Conservation (phyloP, 2,888 invertebrate genomes). For the Ischnura elegans region DNA sequence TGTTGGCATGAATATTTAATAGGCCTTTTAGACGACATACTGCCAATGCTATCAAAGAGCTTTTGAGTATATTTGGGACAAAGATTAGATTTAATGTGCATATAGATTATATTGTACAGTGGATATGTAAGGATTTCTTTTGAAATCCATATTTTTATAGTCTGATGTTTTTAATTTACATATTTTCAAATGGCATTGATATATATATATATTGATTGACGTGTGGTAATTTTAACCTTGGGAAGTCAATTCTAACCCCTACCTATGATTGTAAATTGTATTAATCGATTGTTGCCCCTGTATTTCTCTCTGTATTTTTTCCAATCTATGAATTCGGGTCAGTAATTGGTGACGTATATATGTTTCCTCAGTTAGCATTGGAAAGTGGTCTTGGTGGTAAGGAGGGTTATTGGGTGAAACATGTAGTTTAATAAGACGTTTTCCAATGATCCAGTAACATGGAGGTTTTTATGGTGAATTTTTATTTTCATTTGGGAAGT, state of each 20-base stretch:
- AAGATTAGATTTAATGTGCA: background rate
- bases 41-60: background rate
- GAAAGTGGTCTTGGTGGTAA: background rate
- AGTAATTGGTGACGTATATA: background rate
- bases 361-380: background rate
- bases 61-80: background rate
- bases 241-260: background rate
- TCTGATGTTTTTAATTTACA: slow-evolving; percentile 16
- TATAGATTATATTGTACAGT: background rate
- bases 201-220: background rate
- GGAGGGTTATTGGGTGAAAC: background rate
- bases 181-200: background rate
- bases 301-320: background rate
- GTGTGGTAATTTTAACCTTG: background rate
- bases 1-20: background rate
- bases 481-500: too few relatives aligned
- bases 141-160: slow-evolving; percentile 66
- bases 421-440: background rate
- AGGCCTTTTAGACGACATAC: background rate
- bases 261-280: background rate
- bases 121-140: slow-evolving; percentile 55
- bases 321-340: background rate
- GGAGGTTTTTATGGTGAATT: too few relatives aligned
- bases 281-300: background rate
- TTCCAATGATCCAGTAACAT: background rate